These are phyloP conservation scores for Zeus faber DNA, from an alignment of 2,113 vertebrate species.

Conservation along the genomic window DNA sequence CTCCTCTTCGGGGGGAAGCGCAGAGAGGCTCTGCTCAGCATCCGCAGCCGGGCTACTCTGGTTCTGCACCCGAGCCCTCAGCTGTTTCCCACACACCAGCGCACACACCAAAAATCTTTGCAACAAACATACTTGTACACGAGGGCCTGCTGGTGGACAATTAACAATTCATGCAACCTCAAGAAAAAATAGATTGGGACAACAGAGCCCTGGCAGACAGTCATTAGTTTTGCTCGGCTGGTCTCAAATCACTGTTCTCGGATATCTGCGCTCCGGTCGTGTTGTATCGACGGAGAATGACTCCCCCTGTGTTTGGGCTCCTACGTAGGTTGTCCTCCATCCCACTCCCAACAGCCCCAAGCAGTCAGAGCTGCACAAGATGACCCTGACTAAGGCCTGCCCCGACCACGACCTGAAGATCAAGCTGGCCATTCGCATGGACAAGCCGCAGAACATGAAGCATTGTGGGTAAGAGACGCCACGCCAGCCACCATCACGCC, in stretches of 20 bases:
- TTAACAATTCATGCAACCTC: slow-evolving; percentile 14
- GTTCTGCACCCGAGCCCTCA: slow-evolving; percentile 21
- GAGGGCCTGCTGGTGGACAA: slow-evolving; percentile 1
- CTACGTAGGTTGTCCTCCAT: slow-evolving; percentile 88
- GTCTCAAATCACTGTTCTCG: neutral
- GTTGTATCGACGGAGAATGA: neutral
- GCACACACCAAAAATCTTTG: neutral
- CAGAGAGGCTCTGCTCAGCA: slow-evolving; percentile 34
- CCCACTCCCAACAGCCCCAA: slow-evolving; percentile 98
- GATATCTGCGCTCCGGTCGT: neutral
- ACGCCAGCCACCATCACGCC: neutral
- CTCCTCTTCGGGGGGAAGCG: slow-evolving; percentile 44
- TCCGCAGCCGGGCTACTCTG: slow-evolving; percentile 22
- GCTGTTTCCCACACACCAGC: slow-evolving; percentile 3
- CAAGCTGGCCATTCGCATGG: slow-evolving; percentile 97
- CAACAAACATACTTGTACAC: neutral
- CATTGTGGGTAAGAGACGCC: slow-evolving; percentile 89
- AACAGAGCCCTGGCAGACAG: slow-evolving; percentile 21
- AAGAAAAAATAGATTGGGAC: neutral
- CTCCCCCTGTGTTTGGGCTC: neutral
- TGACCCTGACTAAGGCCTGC: slow-evolving; percentile 97
- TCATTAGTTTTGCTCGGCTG: slow-evolving; percentile 8
- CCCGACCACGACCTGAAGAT: slow-evolving; percentile 97
- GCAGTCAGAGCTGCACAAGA: slow-evolving; percentile 97
- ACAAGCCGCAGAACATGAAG: slow-evolving; percentile 99